Evolutionary conservation across 2,113 vertebrate genomes (phyloP).

Genomic region (Anas platyrhynchos): DNA sequence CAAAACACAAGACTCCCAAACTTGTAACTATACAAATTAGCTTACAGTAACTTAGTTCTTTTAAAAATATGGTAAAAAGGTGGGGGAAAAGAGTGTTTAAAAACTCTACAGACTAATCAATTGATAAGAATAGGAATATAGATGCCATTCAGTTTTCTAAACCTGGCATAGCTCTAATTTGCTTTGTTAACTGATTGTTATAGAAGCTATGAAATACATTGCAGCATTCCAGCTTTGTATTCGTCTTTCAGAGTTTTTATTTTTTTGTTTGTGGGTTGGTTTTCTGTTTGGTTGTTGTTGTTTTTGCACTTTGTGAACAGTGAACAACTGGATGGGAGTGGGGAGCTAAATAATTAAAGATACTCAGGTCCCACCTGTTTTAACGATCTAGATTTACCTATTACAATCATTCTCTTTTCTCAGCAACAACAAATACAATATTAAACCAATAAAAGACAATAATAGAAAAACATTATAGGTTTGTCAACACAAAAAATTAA

Average conservation of each 20-base stretch:
- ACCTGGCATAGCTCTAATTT: constrained; percentile 8
- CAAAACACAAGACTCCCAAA: not conserved
- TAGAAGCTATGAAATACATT: constrained; percentile 35
- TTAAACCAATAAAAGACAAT: constrained; percentile 61
- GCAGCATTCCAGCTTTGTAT: not conserved
- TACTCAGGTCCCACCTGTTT: constrained; percentile 48
- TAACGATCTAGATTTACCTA: constrained; percentile 61
- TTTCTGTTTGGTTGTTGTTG: constrained; percentile 29
- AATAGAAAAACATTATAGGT: constrained; percentile 56
- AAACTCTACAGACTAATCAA: not conserved
- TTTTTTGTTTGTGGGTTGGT: constrained; percentile 21
- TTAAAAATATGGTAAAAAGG: not conserved
- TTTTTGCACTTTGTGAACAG: constrained; percentile 63
- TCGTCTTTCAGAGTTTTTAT: constrained; percentile 37
- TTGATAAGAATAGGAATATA: not conserved
- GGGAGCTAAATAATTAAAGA: constrained; percentile 52
- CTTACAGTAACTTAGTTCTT: not conserved
- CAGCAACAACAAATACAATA: constrained; percentile 64
- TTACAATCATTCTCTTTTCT: constrained; percentile 67
- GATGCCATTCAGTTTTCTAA: constrained; percentile 22
- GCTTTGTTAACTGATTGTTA: not conserved
- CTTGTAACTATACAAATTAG: not conserved
- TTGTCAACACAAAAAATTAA: constrained; percentile 59
- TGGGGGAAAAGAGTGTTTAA: not conserved
- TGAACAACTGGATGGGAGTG: constrained; percentile 66